Evolutionary conservation across 2,797 vertebrate genomes (phyloP).

Genomic region (Etheostoma perlongum): DNA sequence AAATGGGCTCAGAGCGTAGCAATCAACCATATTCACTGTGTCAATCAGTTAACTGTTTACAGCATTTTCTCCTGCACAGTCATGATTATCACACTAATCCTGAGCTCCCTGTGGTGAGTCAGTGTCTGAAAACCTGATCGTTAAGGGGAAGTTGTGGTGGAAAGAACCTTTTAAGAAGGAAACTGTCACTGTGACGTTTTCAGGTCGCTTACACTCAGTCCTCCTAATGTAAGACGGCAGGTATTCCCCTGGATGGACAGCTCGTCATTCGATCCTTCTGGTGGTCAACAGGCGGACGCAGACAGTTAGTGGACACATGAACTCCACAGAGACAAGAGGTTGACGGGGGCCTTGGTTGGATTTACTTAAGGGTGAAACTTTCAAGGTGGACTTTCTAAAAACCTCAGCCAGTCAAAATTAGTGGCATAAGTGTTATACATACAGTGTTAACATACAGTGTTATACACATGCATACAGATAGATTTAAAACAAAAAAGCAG

Average conservation of each 20-base stretch:
- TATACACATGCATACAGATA: no score
- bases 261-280: conserved; percentile 34
- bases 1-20: not conserved
- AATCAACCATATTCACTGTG: conserved; percentile 30
- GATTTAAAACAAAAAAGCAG: not conserved
- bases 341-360: not conserved
- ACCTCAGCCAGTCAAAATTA: not conserved
- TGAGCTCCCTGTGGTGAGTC: conserved; percentile 48
- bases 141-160: conserved; percentile 77
- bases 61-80: conserved; percentile 13
- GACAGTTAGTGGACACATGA: conserved; percentile 56
- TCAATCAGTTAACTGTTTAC: conserved; percentile 38
- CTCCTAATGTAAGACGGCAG: conserved; percentile 58
- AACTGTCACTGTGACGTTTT: conserved; percentile 56
- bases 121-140: conserved; percentile 56
- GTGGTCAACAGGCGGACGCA: conserved; percentile 34
- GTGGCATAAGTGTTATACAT: not conserved
- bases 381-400: not conserved
- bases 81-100: conserved; percentile 12
- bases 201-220: conserved; percentile 16
- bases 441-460: no score
- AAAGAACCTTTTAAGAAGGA: conserved; percentile 81
- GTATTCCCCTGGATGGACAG: conserved; percentile 78
- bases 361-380: conserved; percentile 9
- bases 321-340: conserved; percentile 39